phyloP scores from a whole-genome alignment of 2,888 invertebrate genomes.

The Exephanes ischioxanthus region DNA sequence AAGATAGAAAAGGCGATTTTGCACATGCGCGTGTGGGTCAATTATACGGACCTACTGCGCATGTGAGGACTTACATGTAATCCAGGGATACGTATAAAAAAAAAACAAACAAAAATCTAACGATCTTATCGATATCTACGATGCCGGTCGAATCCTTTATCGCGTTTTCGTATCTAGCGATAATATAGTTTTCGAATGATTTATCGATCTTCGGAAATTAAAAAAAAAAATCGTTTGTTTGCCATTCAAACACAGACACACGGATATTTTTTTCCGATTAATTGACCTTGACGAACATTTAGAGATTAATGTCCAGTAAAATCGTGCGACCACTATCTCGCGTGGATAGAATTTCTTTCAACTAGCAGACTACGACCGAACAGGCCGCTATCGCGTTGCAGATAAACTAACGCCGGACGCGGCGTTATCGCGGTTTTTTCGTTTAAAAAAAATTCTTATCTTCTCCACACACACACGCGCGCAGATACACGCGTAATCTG shows the following conservation, averaged over 20 bases:
- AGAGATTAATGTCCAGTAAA: constrained; percentile 20
- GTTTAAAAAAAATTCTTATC: background rate
- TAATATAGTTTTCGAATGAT: constrained; percentile 1
- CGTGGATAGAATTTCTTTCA: constrained; percentile 16
- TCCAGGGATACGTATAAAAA: background rate
- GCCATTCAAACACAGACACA: background rate
- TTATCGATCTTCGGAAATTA: background rate
- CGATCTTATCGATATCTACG: background rate
- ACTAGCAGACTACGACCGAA: constrained; percentile 15
- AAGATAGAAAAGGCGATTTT: no score
- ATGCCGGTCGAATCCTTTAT: background rate
- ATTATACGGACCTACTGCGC: no score
- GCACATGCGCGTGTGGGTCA: no score
- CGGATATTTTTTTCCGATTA: background rate
- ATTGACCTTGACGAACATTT: constrained; percentile 6
- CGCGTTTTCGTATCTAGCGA: background rate
- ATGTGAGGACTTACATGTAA: no score
- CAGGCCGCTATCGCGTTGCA: constrained; percentile 22
- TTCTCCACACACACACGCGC: background rate
- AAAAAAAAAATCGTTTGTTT: background rate
- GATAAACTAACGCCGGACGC: constrained; percentile 47
- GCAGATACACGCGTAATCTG: background rate
- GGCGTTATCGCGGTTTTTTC: constrained; percentile 37
- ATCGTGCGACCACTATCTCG: constrained; percentile 41
- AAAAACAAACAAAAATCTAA: background rate